phyloP scores from a whole-genome alignment of 2,113 vertebrate genomes.

The Eurystomus gularis region DNA sequence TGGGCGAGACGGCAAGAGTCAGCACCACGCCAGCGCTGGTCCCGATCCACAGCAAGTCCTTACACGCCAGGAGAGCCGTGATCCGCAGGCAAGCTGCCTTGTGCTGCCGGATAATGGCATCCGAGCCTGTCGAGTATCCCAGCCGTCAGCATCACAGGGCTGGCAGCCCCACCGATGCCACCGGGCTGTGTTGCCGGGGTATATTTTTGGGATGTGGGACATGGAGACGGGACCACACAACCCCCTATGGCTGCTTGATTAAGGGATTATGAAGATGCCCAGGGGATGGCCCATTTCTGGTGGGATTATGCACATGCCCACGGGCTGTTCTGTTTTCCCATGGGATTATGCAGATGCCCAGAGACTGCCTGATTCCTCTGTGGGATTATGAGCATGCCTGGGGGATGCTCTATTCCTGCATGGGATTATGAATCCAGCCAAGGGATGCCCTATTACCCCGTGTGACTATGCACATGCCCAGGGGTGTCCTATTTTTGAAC shows the following conservation, averaged over 20 bases:
- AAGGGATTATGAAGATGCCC: neutral
- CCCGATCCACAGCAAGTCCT: conserved; percentile 95
- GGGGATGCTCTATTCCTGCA: neutral
- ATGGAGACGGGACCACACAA: rapidly evolving
- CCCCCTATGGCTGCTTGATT: rapidly evolving
- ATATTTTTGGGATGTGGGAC: rapidly evolving
- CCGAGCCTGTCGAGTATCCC: conserved; percentile 75
- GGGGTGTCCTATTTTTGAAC: rapidly evolving
- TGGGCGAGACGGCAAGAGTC: conserved; percentile 81
- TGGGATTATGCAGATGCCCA: neutral
- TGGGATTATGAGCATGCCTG: neutral
- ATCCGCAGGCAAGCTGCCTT: conserved; percentile 95
- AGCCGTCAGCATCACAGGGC: rapidly evolving
- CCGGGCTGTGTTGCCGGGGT: rapidly evolving
- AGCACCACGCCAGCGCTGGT: conserved; percentile 96
- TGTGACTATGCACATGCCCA: neutral
- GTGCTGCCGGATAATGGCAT: conserved; percentile 97
- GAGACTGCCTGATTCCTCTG: neutral
- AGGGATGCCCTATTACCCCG: neutral
- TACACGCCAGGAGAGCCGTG: conserved; percentile 91
- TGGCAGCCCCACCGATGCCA: rapidly evolving
- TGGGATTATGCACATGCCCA: neutral
- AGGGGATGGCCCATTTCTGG: neutral
- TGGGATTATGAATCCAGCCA: neutral
- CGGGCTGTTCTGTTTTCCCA: neutral